Conservation (phyloP, 2,113 vertebrate species). For the Syrrhaptes paradoxus region DNA sequence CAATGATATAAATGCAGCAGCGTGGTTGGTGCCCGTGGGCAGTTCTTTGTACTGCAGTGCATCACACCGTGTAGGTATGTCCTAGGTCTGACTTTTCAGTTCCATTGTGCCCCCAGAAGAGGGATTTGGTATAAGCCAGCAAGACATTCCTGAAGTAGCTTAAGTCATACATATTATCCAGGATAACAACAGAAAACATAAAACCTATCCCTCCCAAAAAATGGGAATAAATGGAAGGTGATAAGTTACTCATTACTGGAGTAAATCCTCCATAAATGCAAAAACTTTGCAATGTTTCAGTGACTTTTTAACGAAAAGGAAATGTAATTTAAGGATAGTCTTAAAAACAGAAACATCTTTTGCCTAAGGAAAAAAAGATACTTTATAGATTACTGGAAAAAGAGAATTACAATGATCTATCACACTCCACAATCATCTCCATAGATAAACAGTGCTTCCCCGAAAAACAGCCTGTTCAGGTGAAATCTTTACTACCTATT, state of each 20-base stretch:
- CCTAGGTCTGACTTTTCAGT: neutral
- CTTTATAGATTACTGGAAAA: neutral
- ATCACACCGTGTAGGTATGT: accelerated
- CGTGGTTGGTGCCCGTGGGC: neutral
- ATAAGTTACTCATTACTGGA: neutral
- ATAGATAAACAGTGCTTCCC: neutral
- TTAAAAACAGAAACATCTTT: neutral
- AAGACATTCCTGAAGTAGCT: neutral
- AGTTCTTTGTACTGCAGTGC: neutral
- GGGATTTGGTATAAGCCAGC: neutral
- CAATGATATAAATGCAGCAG: neutral
- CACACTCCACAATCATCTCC: neutral
- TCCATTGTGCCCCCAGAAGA: neutral
- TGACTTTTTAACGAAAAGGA: neutral
- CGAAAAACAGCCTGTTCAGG: neutral
- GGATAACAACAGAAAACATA: neutral
- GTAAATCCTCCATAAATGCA: neutral
- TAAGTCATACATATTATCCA: neutral
- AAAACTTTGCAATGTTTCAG: neutral
- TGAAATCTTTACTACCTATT: neutral
- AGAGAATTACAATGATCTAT: neutral
- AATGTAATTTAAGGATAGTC: neutral
- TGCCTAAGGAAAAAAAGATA: neutral
- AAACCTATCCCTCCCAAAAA: neutral
- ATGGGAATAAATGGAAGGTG: neutral